These are phyloP conservation scores for Pristionchus fissidentatus DNA, from an alignment of 2,888 invertebrate genomes.

Conservation along the genomic window DNA sequence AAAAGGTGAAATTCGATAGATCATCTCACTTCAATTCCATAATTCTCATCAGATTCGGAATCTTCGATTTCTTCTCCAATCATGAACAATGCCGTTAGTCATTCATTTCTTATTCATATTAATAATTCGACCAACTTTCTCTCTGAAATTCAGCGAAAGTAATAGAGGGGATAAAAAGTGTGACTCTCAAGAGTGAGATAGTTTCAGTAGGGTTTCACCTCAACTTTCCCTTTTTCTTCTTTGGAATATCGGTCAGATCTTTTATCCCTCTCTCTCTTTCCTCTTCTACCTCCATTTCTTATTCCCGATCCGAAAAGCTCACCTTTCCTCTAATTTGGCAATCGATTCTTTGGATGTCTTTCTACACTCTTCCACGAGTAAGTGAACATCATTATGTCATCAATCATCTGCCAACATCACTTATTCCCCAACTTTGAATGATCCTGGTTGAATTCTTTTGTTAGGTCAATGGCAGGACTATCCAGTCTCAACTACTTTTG, in stretches of 20 bases:
- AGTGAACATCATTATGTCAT: neutral
- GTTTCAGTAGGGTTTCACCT: slow-evolving; percentile 20
- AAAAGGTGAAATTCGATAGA: neutral
- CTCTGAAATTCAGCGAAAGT: neutral
- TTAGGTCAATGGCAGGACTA: too few species aligned
- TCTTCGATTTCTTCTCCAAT: neutral
- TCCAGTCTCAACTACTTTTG: neutral
- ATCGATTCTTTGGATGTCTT: slow-evolving; percentile 8
- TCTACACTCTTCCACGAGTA: slow-evolving; percentile 20
- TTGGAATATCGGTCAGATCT: slow-evolving; percentile 36
- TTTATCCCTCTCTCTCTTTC: slow-evolving; percentile 20
- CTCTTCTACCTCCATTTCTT: neutral
- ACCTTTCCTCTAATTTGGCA: neutral
- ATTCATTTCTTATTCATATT: neutral
- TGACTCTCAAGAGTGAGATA: neutral
- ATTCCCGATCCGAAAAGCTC: slow-evolving; percentile 18
- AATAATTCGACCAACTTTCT: neutral
- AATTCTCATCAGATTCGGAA: neutral
- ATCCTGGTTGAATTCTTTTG: neutral
- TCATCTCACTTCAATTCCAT: neutral
- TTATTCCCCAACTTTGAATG: neutral
- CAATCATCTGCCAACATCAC: too few species aligned
- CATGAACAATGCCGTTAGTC: neutral
- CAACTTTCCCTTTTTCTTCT: slow-evolving; percentile 30
- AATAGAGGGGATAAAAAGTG: neutral